A percentile compares a stretch with the other conserved stretches of the same genome.
Conservation (phyloP, 2,888 invertebrate species). For the Ochlodes sylvanus region DNA sequence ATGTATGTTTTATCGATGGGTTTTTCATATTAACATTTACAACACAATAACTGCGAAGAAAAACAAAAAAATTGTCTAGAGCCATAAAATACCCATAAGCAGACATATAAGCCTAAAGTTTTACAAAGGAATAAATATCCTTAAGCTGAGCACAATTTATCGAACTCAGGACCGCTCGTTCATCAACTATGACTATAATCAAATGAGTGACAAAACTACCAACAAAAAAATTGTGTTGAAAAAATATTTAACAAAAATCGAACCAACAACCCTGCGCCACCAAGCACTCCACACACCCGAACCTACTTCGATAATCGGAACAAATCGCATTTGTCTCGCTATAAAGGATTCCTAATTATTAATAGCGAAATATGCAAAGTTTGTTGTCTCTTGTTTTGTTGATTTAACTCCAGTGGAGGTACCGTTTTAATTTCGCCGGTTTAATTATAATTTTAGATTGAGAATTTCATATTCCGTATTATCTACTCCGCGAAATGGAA, state of each 20-base stretch:
- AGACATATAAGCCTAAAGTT: too few relatives aligned
- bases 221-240: too few relatives aligned
- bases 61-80: too few relatives aligned
- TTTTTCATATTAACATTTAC: too few relatives aligned
- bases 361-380: slow-evolving; percentile 79
- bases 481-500: slow-evolving; percentile 55
- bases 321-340: slow-evolving; percentile 64
- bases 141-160: too few relatives aligned
- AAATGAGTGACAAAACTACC: too few relatives aligned
- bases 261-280: slow-evolving; percentile 20
- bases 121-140: too few relatives aligned
- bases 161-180: too few relatives aligned
- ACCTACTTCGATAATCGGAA: slow-evolving; percentile 56
- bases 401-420: slow-evolving; percentile 56
- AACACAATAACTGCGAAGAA: too few relatives aligned
- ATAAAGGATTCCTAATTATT: slow-evolving; percentile 66
- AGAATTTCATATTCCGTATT: slow-evolving; percentile 66
- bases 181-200: too few relatives aligned
- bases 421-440: slow-evolving; percentile 56
- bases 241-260: slow-evolving; percentile 6
- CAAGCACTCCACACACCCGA: slow-evolving; percentile 19
- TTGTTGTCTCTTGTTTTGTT: slow-evolving; percentile 75
- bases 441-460: slow-evolving; percentile 80
- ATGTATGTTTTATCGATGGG: too few relatives aligned
- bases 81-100: too few relatives aligned